These are phyloP conservation scores for Teinopalpus imperialis DNA, from an alignment of 2,888 invertebrate species.

Conservation along the genomic window DNA sequence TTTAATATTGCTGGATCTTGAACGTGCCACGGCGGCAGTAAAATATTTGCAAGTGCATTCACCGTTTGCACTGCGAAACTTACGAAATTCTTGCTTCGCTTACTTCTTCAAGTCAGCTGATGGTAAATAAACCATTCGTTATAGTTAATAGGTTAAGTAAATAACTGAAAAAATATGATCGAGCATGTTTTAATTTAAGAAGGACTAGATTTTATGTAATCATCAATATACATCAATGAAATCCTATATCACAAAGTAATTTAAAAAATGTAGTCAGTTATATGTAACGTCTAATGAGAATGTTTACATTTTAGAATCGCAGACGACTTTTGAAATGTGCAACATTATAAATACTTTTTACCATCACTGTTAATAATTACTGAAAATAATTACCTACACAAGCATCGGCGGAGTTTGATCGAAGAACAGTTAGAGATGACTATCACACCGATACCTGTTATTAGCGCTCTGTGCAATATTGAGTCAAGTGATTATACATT, in stretches of 20 bases:
- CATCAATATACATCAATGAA: too few species aligned
- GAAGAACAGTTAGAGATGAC: slow-evolving; percentile 69
- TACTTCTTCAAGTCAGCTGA: neutral
- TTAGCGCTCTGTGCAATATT: slow-evolving; percentile 47
- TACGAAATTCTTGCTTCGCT: slow-evolving; percentile 55
- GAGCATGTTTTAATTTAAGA: too few species aligned
- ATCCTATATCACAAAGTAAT: too few species aligned
- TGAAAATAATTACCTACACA: slow-evolving; percentile 55
- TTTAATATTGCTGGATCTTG: slow-evolving; percentile 59
- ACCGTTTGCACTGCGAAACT: slow-evolving; percentile 45
- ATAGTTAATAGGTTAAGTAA: too few species aligned
- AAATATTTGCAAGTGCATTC: slow-evolving; percentile 58
- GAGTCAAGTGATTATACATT: slow-evolving; percentile 10
- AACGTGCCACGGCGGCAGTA: slow-evolving; percentile 50
- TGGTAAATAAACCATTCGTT: neutral
- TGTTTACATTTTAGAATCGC: too few species aligned
- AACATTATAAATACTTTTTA: too few species aligned
- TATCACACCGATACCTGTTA: slow-evolving; percentile 61
- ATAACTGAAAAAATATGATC: too few species aligned
- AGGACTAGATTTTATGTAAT: too few species aligned
- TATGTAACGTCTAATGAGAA: too few species aligned
- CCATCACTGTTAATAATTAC: too few species aligned
- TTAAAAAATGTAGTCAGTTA: too few species aligned
- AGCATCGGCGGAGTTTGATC: slow-evolving; percentile 54
- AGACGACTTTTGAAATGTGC: too few species aligned